Conservation (phyloP, 2,113 vertebrate species). For the Sorex araneus region DNA sequence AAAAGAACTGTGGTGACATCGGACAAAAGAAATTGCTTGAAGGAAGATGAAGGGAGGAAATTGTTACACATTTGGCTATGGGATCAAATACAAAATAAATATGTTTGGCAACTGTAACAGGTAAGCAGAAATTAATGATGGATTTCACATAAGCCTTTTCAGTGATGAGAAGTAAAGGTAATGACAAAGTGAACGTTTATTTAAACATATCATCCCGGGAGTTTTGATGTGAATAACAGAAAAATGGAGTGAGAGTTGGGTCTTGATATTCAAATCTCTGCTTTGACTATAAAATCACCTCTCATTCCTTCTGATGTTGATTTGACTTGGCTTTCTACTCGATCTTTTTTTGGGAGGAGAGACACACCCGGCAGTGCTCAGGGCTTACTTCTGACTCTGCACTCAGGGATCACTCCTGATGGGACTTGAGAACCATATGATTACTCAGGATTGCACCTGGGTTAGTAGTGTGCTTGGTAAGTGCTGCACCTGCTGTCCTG, state of each 20-base stretch:
- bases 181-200: background rate
- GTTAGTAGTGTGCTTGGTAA: background rate
- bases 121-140: background rate
- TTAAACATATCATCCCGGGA: background rate
- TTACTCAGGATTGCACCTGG: background rate
- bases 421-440: background rate
- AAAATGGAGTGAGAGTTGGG: background rate
- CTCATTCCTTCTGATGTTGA: background rate
- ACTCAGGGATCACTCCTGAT: background rate
- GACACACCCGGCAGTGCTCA: too few relatives aligned
- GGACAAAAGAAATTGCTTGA: background rate
- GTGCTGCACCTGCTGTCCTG: too few relatives aligned
- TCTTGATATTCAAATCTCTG: background rate
- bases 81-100: background rate
- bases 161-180: background rate
- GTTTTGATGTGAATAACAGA: background rate
- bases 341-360: background rate
- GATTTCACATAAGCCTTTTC: background rate
- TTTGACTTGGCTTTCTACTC: background rate
- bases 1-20: background rate
- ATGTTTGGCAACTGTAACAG: background rate
- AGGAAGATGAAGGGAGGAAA: background rate
- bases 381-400: background rate
- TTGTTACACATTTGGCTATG: background rate
- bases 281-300: background rate